Conservation (phyloP, 2,888 invertebrate species). For the Polietes domitor region DNA sequence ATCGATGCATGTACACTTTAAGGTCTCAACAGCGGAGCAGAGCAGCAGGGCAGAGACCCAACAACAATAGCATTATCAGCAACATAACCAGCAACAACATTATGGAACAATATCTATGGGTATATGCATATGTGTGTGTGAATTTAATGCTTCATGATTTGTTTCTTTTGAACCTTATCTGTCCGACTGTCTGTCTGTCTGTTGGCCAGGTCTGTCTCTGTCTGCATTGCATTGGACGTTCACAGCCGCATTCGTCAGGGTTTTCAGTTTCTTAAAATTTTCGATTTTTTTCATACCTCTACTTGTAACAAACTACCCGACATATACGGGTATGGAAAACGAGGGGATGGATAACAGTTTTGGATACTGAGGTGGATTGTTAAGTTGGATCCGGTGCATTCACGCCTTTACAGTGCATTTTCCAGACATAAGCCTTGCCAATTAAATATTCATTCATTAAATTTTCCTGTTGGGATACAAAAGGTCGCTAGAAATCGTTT, state of each 20-base stretch:
- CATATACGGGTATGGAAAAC: background rate
- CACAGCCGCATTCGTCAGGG: conserved; percentile 46
- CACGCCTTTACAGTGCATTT: no score
- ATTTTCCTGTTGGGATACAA: no score
- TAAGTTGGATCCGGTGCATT: no score
- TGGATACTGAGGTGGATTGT: no score
- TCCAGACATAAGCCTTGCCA: no score
- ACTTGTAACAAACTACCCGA: background rate
- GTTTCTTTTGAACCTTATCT: conserved; percentile 68
- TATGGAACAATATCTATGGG: background rate
- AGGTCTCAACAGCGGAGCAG: no score
- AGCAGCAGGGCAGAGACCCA: background rate
- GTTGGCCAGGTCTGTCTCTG: conserved; percentile 39
- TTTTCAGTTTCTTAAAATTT: background rate
- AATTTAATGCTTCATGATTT: conserved; percentile 10
- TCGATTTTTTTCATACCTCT: background rate
- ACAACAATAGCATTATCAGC: conserved; percentile 7
- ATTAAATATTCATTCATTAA: no score
- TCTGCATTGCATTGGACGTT: conserved; percentile 45
- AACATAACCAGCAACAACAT: background rate
- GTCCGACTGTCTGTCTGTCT: conserved; percentile 67
- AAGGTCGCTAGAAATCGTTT: no score
- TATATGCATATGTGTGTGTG: conserved; percentile 63
- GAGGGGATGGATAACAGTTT: background rate
- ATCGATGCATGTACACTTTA: conserved; percentile 65